Evolutionary conservation across 1,140 invertebrate genomes (phyloP).

Genomic region (Antheraea mylitta): DNA sequence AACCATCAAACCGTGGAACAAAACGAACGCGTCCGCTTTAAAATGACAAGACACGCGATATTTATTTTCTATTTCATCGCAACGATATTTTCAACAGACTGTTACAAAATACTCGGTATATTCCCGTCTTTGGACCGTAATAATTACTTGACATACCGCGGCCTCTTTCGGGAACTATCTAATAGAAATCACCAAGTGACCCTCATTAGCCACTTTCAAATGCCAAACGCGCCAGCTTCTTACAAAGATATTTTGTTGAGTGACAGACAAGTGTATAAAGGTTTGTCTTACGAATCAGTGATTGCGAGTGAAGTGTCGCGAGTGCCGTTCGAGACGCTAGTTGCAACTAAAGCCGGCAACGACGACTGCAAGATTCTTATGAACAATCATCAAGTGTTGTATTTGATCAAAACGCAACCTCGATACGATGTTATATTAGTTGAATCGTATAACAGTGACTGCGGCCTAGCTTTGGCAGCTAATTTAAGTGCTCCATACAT

Average conservation of each 20-base stretch:
- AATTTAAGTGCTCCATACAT: constrained; percentile 80
- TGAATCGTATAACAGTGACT: constrained; percentile 83
- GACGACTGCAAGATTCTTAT: constrained; percentile 78
- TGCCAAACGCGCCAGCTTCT: constrained; percentile 69
- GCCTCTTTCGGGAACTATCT: constrained; percentile 82
- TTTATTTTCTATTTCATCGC: constrained; percentile 46
- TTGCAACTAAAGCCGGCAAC: constrained; percentile 69
- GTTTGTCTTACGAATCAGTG: constrained; percentile 66
- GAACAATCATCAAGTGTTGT: constrained; percentile 70
- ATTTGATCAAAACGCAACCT: constrained; percentile 71
- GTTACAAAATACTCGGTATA: constrained; percentile 81
- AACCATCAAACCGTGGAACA: constrained; percentile 48
- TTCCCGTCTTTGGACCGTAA: constrained; percentile 83
- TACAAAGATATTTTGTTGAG: constrained; percentile 80
- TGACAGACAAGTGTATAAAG: constrained; percentile 60
- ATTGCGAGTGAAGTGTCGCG: constrained; percentile 65
- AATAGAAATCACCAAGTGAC: constrained; percentile 84
- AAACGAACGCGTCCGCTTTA: constrained; percentile 47
- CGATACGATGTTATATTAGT: constrained; percentile 81
- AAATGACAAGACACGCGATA: constrained; percentile 49
- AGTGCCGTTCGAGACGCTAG: constrained; percentile 66
- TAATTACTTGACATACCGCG: constrained; percentile 84
- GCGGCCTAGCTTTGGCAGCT: constrained; percentile 79
- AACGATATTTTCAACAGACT: constrained; percentile 41
- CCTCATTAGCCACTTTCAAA: constrained; percentile 82